phyloP scores from a whole-genome alignment of 92 coral and sea anemone species.

The Siderastrea siderea region DNA sequence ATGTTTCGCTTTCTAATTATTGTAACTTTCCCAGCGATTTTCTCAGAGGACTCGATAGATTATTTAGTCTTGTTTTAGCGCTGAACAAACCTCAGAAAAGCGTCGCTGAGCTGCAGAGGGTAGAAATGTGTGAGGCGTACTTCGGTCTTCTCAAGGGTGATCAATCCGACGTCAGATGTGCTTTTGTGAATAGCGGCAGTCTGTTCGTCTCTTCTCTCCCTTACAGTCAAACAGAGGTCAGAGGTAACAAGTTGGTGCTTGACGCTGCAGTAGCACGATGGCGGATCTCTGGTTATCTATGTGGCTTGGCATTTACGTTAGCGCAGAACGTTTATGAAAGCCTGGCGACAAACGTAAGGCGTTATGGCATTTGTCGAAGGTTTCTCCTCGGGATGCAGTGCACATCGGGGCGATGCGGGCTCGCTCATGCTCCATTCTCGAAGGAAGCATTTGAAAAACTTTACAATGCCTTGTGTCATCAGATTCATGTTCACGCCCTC shows the following conservation, averaged over 20 bases:
- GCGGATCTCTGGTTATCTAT: conserved; percentile 57
- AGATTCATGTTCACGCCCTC: conserved; percentile 62
- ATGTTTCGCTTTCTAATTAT: conserved; percentile 11
- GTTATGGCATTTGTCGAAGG: conserved; percentile 50
- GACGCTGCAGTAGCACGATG: conserved; percentile 57
- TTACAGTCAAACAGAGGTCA: conserved; percentile 32
- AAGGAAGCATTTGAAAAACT: conserved; percentile 54
- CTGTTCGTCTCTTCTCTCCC: conserved; percentile 49
- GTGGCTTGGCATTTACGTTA: conserved; percentile 47
- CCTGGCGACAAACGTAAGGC: not conserved
- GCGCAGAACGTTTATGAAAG: conserved; percentile 26
- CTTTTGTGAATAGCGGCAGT: conserved; percentile 56
- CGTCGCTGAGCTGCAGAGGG: conserved; percentile 64
- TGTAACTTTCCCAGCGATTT: conserved; percentile 28
- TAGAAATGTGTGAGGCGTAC: conserved; percentile 76
- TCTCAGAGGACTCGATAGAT: conserved; percentile 36
- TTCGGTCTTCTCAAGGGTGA: conserved; percentile 72
- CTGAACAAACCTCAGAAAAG: conserved; percentile 66
- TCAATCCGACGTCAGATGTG: conserved; percentile 54
- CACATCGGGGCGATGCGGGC: conserved; percentile 46
- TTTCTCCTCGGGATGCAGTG: conserved; percentile 59
- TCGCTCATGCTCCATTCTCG: conserved; percentile 44
- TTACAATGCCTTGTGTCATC: conserved; percentile 44
- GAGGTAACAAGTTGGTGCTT: conserved; percentile 48
- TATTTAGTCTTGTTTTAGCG: conserved; percentile 68